These are phyloP conservation scores for Microcebus murinus DNA, from an alignment of 2,113 vertebrate species.

Conservation along the genomic window DNA sequence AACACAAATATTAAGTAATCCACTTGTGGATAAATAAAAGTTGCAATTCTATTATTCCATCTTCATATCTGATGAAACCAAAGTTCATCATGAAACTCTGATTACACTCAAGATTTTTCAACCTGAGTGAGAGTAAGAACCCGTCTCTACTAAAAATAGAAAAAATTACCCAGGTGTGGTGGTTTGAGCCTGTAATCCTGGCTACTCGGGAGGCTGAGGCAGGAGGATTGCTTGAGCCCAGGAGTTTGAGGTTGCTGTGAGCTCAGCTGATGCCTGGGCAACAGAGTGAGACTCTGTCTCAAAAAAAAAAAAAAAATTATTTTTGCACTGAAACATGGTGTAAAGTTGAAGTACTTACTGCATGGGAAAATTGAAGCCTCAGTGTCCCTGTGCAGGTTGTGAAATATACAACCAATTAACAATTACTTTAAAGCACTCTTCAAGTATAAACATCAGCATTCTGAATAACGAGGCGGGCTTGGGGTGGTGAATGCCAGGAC, in stretches of 20 bases:
- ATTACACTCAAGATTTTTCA: background rate
- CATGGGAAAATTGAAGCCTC: background rate
- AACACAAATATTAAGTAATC: slow-evolving; percentile 4
- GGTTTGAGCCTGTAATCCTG: no score
- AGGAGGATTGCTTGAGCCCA: no score
- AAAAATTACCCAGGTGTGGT: no score
- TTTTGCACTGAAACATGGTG: background rate
- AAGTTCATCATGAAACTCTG: background rate
- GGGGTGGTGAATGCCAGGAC: background rate
- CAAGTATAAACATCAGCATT: background rate
- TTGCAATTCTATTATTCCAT: background rate
- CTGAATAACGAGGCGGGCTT: background rate
- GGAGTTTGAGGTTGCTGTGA: no score
- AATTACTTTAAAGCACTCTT: background rate
- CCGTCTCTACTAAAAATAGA: no score
- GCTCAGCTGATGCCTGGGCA: no score
- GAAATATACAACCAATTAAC: background rate
- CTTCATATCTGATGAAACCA: background rate
- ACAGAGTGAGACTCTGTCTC: no score
- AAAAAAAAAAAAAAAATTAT: no score
- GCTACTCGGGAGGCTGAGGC: no score
- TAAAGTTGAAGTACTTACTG: background rate
- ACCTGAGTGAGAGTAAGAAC: no score
- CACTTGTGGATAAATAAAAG: background rate
- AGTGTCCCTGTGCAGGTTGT: background rate